Base-by-base conservation (phyloP, 2,113 vertebrate genomes). In the Pao palembangensis region DNA sequence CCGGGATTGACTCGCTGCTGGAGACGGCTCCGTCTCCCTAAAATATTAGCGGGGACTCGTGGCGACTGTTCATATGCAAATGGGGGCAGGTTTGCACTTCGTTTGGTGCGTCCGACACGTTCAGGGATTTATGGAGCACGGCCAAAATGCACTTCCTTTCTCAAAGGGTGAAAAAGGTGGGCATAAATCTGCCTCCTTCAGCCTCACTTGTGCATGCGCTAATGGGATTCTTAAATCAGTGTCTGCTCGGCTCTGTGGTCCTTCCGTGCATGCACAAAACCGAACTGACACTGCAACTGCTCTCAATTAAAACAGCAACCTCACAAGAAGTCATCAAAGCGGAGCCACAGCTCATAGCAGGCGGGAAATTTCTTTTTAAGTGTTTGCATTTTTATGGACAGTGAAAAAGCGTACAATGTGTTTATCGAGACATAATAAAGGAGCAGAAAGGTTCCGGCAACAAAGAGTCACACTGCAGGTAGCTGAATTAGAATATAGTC, bases 401-500 rank as follows among this genome's bases (percentile, higher is more conserved):
- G 61, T 5, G 51, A 57, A 51, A 55, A 55, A 64, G 56, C 23
- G 34, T 31, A 61, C 59, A 67, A 51, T 59, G 53, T 84, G 62
- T 84, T 83, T 82, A 80, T 82, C 68, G 67, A 60, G 79, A 81
- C 71, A 71, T 64, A 79, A 85, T 70, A 79, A 12, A 12, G 77
- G 3, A 34, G 61, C 58, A 48, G 59, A 67, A 76, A 83, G 20
- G 69, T 82, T 67, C 62, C 76, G 73, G 58, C 82, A 63, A 76
- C 80, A 89, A 85, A 67, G 71, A 84, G 58, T 64, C 52, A 60
- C 56, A 58, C 63, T 61, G 64, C 68, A 55, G 49, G 74, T 70
- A 78, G 69, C 71, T 71, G 82, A 88, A 90, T 90, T 84, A 89
- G 87, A 81, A 80, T 76, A 78, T 69, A 75, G 58, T 31, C 58